Percentiles rank a stretch among this genome's conserved stretches.
Conservation (phyloP, 2,797 vertebrate species). For the Champsocephalus esox region DNA sequence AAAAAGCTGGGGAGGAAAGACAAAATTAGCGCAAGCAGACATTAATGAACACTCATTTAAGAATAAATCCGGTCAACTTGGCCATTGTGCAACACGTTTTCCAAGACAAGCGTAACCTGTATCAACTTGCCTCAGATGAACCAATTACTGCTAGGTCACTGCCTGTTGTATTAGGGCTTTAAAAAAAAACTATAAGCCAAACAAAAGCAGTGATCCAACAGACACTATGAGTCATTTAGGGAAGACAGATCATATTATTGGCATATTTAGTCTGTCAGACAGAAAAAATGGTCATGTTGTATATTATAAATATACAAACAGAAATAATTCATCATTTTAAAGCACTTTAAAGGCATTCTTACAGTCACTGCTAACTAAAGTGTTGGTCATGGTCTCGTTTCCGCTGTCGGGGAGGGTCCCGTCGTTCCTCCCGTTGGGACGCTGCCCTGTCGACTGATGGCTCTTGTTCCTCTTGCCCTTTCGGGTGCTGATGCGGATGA, state of each 20-base stretch:
- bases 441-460: constrained; percentile 80
- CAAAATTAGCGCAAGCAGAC: constrained; percentile 11
- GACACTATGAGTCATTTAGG: constrained; percentile 61
- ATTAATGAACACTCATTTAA: neutral
- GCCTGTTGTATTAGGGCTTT: constrained; percentile 31
- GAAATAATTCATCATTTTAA: neutral
- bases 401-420: constrained; percentile 92
- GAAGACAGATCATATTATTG: constrained; percentile 40
- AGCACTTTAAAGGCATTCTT: constrained; percentile 50
- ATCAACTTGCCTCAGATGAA: constrained; percentile 54
- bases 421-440: constrained; percentile 81
- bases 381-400: constrained; percentile 94
- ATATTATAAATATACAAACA: constrained; percentile 4
- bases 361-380: constrained; percentile 92
- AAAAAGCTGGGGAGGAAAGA: constrained; percentile 42
- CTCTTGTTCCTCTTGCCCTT: constrained; percentile 86
- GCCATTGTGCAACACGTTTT: constrained; percentile 27
- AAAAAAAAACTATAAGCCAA: constrained; percentile 34
- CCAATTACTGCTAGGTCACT: constrained; percentile 50
- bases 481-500: constrained; percentile 98
- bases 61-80: constrained; percentile 30
- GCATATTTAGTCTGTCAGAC: constrained; percentile 39
- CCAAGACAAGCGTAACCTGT: constrained; percentile 40
- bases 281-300: neutral
- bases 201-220: constrained; percentile 57